phyloP scores from a whole-genome alignment of 2,113 vertebrate genomes.

The Scophthalmus maximus region DNA sequence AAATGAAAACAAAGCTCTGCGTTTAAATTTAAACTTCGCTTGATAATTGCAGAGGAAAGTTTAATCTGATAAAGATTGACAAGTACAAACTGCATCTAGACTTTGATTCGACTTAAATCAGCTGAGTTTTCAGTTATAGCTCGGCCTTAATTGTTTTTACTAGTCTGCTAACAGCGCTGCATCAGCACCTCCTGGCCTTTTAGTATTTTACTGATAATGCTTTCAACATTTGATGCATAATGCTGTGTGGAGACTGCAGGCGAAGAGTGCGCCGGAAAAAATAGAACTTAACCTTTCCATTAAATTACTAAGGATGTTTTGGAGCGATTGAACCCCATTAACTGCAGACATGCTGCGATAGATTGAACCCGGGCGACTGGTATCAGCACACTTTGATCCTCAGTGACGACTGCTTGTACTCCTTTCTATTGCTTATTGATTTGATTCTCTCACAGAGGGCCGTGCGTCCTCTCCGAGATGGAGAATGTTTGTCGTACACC shows the following conservation, averaged over 20 bases:
- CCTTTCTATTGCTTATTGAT: slow-evolving; percentile 56
- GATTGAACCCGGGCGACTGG: slow-evolving; percentile 39
- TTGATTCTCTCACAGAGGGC: slow-evolving; percentile 26
- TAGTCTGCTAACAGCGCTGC: slow-evolving; percentile 66
- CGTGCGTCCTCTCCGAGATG: not conserved
- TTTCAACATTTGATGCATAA: slow-evolving; percentile 60
- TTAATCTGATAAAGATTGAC: slow-evolving; percentile 48
- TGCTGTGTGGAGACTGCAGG: slow-evolving; percentile 21
- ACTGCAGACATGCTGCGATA: slow-evolving; percentile 49
- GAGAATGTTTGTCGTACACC: not conserved
- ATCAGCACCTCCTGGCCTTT: slow-evolving; percentile 71
- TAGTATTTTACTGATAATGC: slow-evolving; percentile 69
- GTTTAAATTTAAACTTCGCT: slow-evolving; percentile 6
- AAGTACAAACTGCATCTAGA: slow-evolving; percentile 56
- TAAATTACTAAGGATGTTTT: slow-evolving; percentile 61
- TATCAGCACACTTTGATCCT: slow-evolving; percentile 50
- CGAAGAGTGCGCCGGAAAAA: slow-evolving; percentile 31
- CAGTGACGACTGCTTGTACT: slow-evolving; percentile 33
- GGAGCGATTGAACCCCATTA: slow-evolving; percentile 57
- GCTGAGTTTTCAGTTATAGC: slow-evolving; percentile 72
- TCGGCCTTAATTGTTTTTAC: slow-evolving; percentile 70
- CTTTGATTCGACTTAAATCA: slow-evolving; percentile 70
- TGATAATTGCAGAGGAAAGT: slow-evolving; percentile 8
- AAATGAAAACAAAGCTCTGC: not conserved
- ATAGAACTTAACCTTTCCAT: slow-evolving; percentile 56